Evolutionary conservation across 2,113 vertebrate genomes (phyloP), one percentile per base, ranked within the genome.

Genomic region (Carlito syrichta): DNA sequence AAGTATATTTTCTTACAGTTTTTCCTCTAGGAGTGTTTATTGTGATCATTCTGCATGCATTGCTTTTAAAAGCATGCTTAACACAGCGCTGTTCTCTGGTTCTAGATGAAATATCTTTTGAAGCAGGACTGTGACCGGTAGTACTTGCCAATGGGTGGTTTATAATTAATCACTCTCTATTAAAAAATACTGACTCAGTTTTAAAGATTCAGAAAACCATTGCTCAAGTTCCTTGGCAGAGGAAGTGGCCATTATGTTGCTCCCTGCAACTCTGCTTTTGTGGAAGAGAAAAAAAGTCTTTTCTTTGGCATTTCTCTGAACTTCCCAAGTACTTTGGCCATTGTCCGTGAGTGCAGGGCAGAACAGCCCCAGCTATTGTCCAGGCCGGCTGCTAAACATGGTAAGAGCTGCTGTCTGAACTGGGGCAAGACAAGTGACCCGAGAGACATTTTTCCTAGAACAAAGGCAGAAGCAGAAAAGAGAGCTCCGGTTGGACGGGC

Each of bases 111-210:
- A 60, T 27, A 3, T 3, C 20, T 95, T 77, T 74, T 50, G 76
- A 71, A 94, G 77, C 58, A 87, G 69, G 62, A 66, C 63, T 16
- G 25, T 82, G 38, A 62, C 56, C 22, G 35, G 62, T 77, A 40
- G 8, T 25, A 17, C 30, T 82, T 63, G 68, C 89, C 96, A 62
- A 35, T 86, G 95, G 68, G 84, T 97, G 86, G 84, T 89, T 97
- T 94, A 85, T 92, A 87, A 96, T 88, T 94, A 96, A 96, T 97
- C 86, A 86, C 68, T 62, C 48, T 66, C 38, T n/a, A 60, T 93
- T 54, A 38, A 38, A 43, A 76, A 52, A 83, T 5, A 60, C 79
- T 89, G 96, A 94, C 78, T 97, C 91, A 88, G 82, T 60, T 84
- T 92, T 38, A 69, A 76, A 82, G 94, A 69, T 25, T 86, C 81